Percentiles rank a stretch among this genome's conserved stretches.
These are phyloP conservation scores for Brachyptera risi DNA, from an alignment of 2,888 invertebrate genomes.

Conservation along the genomic window DNA sequence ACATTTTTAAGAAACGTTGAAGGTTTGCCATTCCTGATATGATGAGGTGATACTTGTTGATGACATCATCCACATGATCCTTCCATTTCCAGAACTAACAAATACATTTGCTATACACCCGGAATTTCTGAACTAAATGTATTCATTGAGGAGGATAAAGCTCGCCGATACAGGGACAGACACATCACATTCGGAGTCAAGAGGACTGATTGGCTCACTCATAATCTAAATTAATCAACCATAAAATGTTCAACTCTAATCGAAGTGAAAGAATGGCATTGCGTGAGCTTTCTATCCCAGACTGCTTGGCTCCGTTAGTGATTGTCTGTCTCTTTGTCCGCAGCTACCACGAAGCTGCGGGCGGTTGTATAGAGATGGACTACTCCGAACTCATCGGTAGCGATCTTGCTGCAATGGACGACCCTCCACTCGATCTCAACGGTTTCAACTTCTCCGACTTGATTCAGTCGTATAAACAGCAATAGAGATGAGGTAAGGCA, in stretches of 20 bases:
- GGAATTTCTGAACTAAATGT: not conserved
- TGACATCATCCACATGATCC: no score
- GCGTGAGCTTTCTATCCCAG: not conserved
- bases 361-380: conserved; percentile 34
- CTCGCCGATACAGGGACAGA: conserved; percentile 26
- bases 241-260: no score
- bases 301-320: not conserved
- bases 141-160: not conserved
- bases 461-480: not conserved
- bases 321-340: conserved; percentile 29
- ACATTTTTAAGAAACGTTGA: no score
- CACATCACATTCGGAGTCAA: conserved; percentile 31
- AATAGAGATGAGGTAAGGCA: not conserved
- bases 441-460: conserved; percentile 24
- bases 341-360: conserved; percentile 26
- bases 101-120: not conserved
- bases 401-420: conserved; percentile 34
- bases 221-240: not conserved
- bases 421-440: conserved; percentile 32
- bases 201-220: conserved; percentile 26
- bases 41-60: no score
- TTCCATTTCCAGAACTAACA: no score
- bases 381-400: conserved; percentile 34
- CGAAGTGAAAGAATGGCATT: no score
- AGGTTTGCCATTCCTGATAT: no score